Evolutionary conservation across 2,888 invertebrate genomes (phyloP), one percentile per base, ranked within the genome.

Genomic region (Julus scandinavius): DNA sequence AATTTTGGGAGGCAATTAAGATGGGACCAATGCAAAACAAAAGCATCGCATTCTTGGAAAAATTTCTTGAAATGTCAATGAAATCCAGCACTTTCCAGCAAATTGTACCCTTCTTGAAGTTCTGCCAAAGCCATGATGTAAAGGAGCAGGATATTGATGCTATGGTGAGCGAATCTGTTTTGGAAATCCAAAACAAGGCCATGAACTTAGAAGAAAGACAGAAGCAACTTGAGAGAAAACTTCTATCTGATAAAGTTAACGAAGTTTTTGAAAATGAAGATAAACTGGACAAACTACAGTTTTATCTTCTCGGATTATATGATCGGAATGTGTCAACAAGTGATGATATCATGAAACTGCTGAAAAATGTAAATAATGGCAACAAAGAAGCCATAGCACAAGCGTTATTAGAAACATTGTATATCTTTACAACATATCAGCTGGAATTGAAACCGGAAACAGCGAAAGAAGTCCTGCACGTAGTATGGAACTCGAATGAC

Each of bases 71-170:
- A 63, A 63, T n/a, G 4, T 9, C 72, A 29, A 4, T 72, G 29
- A 72, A 72, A 72, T 6, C 72, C 20, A 72, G n/a, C 17, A 4
- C 63, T n/a, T 72, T 72, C 29, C 0, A 72, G 20, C 20, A 72
- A 72, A 29, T 72, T 72, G 29, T 72, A 72, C 5, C 72, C 20
- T 72, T 72, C 72, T 20, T 72, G 72, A 72, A 72, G 29, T 72
- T 72, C 20, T 72, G 72, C 29, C 72, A 72, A 72, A 29, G 20
- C 29, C 72, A 72, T 11, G 72, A 29, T 72, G 72, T 72, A 7
- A 29, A 72, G n/a, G 72, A 72, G 2, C 20, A 20, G 5, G 72
- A 72, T 4, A 7, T 72, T 29, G 7, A 72, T 20, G n/a, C 72
- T 5, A 20, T 72, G 29, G 29, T 72, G 72, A 72, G 20, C 72